These are phyloP conservation scores for Isaurus tuberculatus DNA, from an alignment of 92 coral and sea anemone genomes.

Conservation along the genomic window DNA sequence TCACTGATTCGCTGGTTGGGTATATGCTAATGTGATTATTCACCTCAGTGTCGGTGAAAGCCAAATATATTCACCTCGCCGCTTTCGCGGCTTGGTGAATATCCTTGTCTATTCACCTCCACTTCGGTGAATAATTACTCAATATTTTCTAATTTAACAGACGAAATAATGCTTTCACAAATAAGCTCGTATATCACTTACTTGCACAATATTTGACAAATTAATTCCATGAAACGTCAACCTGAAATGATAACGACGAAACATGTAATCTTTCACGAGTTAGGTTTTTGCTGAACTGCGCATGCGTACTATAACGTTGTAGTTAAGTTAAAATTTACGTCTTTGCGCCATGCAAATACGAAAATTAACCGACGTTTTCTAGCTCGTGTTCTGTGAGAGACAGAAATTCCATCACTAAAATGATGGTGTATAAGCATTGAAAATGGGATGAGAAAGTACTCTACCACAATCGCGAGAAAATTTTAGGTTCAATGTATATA, in stretches of 20 bases:
- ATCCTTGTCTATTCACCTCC: too few species aligned
- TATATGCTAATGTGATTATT: too few species aligned
- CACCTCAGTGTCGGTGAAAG: too few species aligned
- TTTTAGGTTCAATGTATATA: background rate
- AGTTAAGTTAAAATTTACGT: background rate
- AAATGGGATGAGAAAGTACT: background rate
- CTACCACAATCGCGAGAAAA: background rate
- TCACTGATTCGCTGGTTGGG: too few species aligned
- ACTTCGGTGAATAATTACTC: too few species aligned
- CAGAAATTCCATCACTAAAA: background rate
- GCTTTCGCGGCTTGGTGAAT: too few species aligned
- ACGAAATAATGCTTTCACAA: background rate
- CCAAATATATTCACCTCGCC: too few species aligned
- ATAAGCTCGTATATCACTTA: constrained; percentile 9
- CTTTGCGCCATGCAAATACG: background rate
- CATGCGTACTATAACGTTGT: constrained; percentile 64
- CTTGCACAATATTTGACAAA: constrained; percentile 91
- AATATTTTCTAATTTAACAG: too few species aligned
- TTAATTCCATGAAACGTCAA: constrained; percentile 87
- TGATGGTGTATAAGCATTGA: background rate
- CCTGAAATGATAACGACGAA: constrained; percentile 59
- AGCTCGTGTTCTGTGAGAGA: background rate
- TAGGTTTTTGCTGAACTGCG: constrained; percentile 53
- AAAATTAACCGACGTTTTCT: background rate
- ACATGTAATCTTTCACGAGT: background rate